Percentiles rank a stretch among this genome's conserved stretches.
Conservation (phyloP, 2,113 vertebrate genomes). For the Brevimyrus niger region DNA sequence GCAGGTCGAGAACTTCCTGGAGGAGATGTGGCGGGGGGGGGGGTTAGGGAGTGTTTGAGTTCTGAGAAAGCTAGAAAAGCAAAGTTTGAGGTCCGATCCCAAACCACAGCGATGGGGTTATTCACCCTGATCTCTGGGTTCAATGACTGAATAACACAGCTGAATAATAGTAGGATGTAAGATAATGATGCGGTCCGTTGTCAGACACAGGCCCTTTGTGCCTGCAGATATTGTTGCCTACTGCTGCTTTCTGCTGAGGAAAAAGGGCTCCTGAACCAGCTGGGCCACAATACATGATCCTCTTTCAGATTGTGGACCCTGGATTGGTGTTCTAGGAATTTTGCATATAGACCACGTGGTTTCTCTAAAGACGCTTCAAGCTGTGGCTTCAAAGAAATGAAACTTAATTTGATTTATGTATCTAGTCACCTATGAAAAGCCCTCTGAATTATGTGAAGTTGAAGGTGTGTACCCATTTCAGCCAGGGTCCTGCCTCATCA, state of each 20-base stretch:
- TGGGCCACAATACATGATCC: not conserved
- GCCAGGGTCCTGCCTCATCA: not conserved
- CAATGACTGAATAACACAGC: not conserved
- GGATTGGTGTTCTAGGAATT: not conserved
- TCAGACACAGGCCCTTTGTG: not conserved
- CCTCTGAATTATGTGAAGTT: not conserved
- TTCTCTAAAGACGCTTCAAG: not conserved
- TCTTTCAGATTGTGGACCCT: not conserved
- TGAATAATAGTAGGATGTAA: not conserved
- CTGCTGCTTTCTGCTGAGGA: not conserved
- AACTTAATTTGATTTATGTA: not conserved
- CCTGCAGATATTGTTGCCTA: not conserved
- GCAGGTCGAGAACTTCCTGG: constrained; percentile 1
- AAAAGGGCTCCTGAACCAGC: not conserved
- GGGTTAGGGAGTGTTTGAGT: not conserved
- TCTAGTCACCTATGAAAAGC: not conserved
- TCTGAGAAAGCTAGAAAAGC: not conserved
- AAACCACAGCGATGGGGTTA: not conserved
- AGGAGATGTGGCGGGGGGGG: not conserved
- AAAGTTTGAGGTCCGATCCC: not conserved
- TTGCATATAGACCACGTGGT: not conserved
- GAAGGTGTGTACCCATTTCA: not conserved
- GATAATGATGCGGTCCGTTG: not conserved
- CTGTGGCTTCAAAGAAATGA: not conserved
- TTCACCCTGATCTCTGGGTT: not conserved